These are phyloP conservation scores for Strigamia crassipes DNA, from an alignment of 2,888 invertebrate genomes.

Conservation along the genomic window DNA sequence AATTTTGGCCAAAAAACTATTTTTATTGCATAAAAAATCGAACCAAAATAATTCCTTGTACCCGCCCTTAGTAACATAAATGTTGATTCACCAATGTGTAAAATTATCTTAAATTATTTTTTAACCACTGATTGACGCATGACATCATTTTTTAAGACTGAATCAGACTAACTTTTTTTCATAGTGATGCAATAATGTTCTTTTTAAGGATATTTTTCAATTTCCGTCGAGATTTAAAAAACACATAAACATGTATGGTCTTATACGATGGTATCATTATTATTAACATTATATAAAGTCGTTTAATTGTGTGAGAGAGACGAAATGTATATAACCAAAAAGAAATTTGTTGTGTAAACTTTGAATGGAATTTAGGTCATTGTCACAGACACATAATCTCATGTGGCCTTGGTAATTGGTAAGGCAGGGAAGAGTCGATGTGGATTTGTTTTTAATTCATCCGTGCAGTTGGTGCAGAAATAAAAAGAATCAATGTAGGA, in stretches of 20 bases:
- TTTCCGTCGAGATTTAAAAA: not conserved
- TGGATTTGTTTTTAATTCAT: not conserved
- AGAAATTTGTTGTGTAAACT: not conserved
- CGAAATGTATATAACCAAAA: not conserved
- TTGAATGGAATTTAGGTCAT: not conserved
- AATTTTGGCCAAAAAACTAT: too few species aligned
- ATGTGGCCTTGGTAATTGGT: not conserved
- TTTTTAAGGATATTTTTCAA: not conserved
- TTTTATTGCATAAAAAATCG: too few species aligned
- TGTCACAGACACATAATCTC: not conserved
- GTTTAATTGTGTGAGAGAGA: not conserved
- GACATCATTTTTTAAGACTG: not conserved
- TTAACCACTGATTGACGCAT: not conserved
- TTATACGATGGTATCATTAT: not conserved
- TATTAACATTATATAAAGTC: not conserved
- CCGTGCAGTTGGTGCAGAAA: too few species aligned
- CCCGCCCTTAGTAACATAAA: not conserved
- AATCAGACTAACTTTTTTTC: not conserved
- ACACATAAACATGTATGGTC: not conserved
- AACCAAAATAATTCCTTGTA: too few species aligned
- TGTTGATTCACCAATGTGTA: not conserved
- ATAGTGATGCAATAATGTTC: not conserved
- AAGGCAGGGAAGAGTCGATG: not conserved
- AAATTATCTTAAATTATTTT: not conserved
- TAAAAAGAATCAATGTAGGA: not conserved